Evolutionary conservation across 2,888 invertebrate species (phyloP).

Genomic region (Sarcophaga subvicina): DNA sequence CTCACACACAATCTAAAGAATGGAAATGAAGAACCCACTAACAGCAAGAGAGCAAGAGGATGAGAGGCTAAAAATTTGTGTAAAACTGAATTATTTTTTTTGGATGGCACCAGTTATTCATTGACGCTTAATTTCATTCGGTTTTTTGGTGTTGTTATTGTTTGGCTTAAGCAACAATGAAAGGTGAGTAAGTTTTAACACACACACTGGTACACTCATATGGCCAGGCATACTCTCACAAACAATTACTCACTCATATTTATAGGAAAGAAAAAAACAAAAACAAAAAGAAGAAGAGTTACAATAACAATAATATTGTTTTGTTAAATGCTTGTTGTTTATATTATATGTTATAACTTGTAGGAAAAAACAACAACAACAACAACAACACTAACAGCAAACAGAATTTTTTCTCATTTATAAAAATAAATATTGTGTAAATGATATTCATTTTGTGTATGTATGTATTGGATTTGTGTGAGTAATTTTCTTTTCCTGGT

Average conservation of each 20-base stretch:
- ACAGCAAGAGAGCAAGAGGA: conserved; percentile 5
- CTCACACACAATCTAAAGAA: neutral
- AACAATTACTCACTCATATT: conserved; percentile 33
- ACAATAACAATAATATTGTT: neutral
- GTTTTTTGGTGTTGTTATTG: neutral
- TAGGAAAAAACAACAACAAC: too few species aligned
- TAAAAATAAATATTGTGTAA: neutral
- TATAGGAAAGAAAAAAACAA: neutral
- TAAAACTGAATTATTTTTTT: neutral
- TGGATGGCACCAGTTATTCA: conserved; percentile 47
- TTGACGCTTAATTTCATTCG: conserved; percentile 48
- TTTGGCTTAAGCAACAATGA: conserved; percentile 26
- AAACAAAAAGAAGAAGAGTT: neutral
- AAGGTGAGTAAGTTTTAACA: conserved; percentile 30
- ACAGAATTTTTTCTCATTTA: neutral
- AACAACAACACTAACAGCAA: too few species aligned
- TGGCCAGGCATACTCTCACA: neutral
- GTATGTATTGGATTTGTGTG: neutral
- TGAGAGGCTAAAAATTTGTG: neutral
- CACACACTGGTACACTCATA: neutral
- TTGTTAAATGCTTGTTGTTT: neutral
- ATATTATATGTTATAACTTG: neutral
- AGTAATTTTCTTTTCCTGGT: neutral
- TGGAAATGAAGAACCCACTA: conserved; percentile 18
- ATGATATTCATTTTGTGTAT: neutral